Conservation (phyloP, 2,888 invertebrate species). For the Drosophila ustulata region DNA sequence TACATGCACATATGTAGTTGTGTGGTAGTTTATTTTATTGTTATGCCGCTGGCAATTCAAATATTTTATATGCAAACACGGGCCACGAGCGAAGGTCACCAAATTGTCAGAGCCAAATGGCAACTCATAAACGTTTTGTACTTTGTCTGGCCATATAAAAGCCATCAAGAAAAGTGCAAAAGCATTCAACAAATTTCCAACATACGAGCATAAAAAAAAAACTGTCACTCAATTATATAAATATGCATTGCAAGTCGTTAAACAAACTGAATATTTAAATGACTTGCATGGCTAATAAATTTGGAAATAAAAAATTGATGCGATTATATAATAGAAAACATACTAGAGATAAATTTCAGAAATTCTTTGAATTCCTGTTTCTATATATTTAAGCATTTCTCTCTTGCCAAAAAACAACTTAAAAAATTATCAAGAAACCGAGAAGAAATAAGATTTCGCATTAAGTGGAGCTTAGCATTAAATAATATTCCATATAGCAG, state of each 20-base stretch:
- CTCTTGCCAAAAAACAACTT: too few species aligned
- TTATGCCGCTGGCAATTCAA: conserved; percentile 48
- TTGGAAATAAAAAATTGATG: too few species aligned
- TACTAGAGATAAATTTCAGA: neutral
- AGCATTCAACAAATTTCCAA: neutral
- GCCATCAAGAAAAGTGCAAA: conserved; percentile 24
- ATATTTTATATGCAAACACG: conserved; percentile 38
- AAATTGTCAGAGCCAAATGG: conserved; percentile 49
- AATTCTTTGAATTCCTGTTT: neutral
- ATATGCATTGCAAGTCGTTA: too few species aligned
- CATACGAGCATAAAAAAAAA: conserved; percentile 3
- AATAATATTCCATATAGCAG: conserved; percentile 12
- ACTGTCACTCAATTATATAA: neutral
- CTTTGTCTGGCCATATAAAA: conserved; percentile 48
- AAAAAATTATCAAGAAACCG: neutral
- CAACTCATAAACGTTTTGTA: conserved; percentile 58
- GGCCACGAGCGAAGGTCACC: conserved; percentile 54
- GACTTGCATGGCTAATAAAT: neutral
- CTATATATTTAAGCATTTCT: too few species aligned
- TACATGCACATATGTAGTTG: conserved; percentile 7
- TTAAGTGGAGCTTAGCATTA: conserved; percentile 14
- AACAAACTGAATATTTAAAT: too few species aligned
- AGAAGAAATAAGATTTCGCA: neutral
- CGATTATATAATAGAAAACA: too few species aligned
- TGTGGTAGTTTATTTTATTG: conserved; percentile 47